Evolutionary conservation across 2,888 invertebrate genomes (phyloP).

Genomic region (Amiota mariae): DNA sequence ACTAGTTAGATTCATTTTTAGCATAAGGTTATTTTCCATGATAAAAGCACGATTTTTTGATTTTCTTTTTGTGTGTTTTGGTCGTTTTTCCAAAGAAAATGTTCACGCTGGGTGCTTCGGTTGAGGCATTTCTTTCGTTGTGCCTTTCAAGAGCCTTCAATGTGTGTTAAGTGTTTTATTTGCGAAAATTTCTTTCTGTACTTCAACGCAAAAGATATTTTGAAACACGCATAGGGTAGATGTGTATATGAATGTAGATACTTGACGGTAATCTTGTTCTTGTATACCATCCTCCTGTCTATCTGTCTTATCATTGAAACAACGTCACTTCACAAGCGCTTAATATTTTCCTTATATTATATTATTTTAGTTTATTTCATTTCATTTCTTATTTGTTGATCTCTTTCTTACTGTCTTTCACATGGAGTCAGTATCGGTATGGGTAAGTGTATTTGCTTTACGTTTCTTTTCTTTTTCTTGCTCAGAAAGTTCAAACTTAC

Average conservation of each 20-base stretch:
- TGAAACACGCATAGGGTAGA: constrained; percentile 15
- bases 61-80: constrained; percentile 7
- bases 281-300: not conserved
- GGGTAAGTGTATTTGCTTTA: too few relatives aligned
- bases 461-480: not conserved
- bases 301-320: not conserved
- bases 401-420: too few relatives aligned
- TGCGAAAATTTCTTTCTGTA: constrained; percentile 6
- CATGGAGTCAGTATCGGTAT: too few relatives aligned
- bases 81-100: not conserved
- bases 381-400: too few relatives aligned
- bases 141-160: constrained; percentile 21
- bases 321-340: not conserved
- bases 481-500: not conserved
- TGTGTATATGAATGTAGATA: not conserved
- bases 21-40: too few relatives aligned
- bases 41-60: not conserved
- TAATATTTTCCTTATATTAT: not conserved
- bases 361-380: not conserved
- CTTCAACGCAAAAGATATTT: constrained; percentile 2
- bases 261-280: not conserved
- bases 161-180: constrained; percentile 29
- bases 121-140: not conserved
- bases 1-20: too few relatives aligned
- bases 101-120: too few relatives aligned